Conservation (phyloP, 2,888 invertebrate genomes). For the Drosophila borealis region DNA sequence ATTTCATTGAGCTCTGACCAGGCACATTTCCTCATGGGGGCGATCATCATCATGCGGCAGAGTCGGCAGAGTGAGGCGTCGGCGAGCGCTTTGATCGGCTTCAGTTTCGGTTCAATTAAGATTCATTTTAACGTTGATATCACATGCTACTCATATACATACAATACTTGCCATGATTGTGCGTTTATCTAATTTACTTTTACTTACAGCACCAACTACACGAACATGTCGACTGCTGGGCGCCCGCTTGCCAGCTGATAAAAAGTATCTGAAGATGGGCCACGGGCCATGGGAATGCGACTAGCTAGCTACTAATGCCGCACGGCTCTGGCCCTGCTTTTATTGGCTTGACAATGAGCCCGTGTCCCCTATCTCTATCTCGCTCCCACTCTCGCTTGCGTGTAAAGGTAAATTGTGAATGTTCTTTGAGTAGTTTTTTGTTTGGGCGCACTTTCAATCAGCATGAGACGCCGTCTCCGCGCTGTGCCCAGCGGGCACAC, state of each 20-base stretch:
- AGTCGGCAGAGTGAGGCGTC: conserved; percentile 27
- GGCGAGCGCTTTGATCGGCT: conserved; percentile 67
- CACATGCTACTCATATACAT: conserved; percentile 31
- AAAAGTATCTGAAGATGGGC: conserved; percentile 48
- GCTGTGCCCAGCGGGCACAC: conserved; percentile 24
- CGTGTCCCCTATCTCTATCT: conserved; percentile 40
- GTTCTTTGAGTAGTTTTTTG: conserved; percentile 37
- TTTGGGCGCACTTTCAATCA: conserved; percentile 6
- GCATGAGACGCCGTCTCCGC: conserved; percentile 22
- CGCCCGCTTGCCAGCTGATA: conserved; percentile 61
- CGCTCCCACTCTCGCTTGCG: background rate
- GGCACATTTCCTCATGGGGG: conserved; percentile 63
- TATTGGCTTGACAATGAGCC: conserved; percentile 78
- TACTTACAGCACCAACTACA: conserved; percentile 65
- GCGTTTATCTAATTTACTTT: conserved; percentile 79
- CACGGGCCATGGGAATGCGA: conserved; percentile 22
- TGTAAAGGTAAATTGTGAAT: conserved; percentile 57
- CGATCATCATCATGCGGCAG: conserved; percentile 34
- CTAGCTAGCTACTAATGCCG: conserved; percentile 16
- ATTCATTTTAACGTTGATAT: conserved; percentile 69
- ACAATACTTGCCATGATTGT: conserved; percentile 68
- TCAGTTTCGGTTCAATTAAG: conserved; percentile 73
- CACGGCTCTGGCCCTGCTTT: conserved; percentile 34
- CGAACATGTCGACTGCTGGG: conserved; percentile 46
- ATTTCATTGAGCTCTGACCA: conserved; percentile 79